Base-by-base conservation (phyloP, 2,888 invertebrate species). In the Xestobium rufovillosum region DNA sequence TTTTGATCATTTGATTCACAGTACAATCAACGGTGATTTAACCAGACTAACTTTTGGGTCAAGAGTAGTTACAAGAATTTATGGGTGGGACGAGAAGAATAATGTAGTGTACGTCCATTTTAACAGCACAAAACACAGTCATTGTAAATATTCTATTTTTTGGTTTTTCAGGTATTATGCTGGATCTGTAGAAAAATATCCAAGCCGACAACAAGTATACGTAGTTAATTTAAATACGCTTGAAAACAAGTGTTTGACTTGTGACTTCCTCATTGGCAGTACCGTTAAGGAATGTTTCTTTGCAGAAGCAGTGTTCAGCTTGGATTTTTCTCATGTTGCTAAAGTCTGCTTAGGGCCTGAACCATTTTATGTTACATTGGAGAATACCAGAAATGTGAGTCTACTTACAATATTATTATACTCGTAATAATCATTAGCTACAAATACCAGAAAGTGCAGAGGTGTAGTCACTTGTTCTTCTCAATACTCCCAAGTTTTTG, bases 111-210 rank as follows among this genome's bases (percentile, higher is more conserved):
- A 56, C 68, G 66, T 60, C 37, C 17, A 14, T 10, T 29, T 10
- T n/a, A 38, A 14, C n/a, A n/a, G n/a, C n/a, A n/a, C n/a, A n/a
- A n/a, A n/a, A n/a, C n/a, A n/a, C n/a, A n/a, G n/a, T n/a, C n/a
- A n/a, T n/a, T n/a, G n/a, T n/a, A n/a, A n/a, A n/a, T n/a, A n/a
- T n/a, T n/a, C n/a, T n/a, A 26, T 35, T 42, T 38, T 31, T n/a
- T n/a, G n/a, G n/a, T n/a, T 31, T 49, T 56, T 15, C 60, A 88
- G 90, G 43, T 91, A 82, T 61, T 91, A 80, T 57, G 68, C 75
- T 38, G 79, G 78, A 1, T 77, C 83, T 1, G 71, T 76, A 2
- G 69, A 69, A 2, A 69, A 68, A 4, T 66, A 74, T 41, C 83
- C 89, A 0, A 75, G 80, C 48, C 72, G 80, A 48, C 72, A 78